Evolutionary conservation across 2,797 vertebrate species (phyloP), one percentile per base, ranked within the genome.

Genomic region (Enteromius radiatus): DNA sequence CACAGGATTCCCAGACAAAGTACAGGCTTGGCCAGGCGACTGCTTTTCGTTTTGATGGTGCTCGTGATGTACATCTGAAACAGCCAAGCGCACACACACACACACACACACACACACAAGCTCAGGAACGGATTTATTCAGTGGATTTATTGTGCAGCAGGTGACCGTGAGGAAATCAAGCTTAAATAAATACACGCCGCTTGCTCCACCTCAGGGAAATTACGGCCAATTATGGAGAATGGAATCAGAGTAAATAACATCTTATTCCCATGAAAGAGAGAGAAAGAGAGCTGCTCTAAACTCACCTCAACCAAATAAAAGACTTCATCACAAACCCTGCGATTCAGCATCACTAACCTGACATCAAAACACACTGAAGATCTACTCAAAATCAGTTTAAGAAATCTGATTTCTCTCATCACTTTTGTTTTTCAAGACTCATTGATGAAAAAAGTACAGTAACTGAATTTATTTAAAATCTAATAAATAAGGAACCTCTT

Each of bases 31-130:
- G 98, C 97, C 91, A 99, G 93, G 33, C 98, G 94, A 88, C 98
- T 99, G 88, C 97, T 99, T 91, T 98, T 99, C 1, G 97, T 98
- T 92, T 96, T 97, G 93, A 99, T 98, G 89, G 97, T 99, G 95
- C 98, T 99, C 89, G 98, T 99, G 93, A 99, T 97, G 93, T 99
- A 99, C 98, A 99, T 99, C 98, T 99, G 93, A 76, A 70, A 79
- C 49, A 78, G 19, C 7, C 56, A 82, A 49, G 56, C 11, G 14
- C 33, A 23, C 74, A 67, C 45, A 59, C 64, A 36, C 33, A 33
- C 14, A 45, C 63, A 23, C 23, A 38, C 33, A 36, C 15, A 47
- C 64, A 23, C 31, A 17, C 54, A 59, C 14, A 1, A 1, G 49
- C 49, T 23, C 4, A 75, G 43, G 71, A 15, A 7, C 0, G 0